Evolutionary conservation across 1,140 invertebrate genomes (phyloP).

Genomic region (Zophobas atratus): DNA sequence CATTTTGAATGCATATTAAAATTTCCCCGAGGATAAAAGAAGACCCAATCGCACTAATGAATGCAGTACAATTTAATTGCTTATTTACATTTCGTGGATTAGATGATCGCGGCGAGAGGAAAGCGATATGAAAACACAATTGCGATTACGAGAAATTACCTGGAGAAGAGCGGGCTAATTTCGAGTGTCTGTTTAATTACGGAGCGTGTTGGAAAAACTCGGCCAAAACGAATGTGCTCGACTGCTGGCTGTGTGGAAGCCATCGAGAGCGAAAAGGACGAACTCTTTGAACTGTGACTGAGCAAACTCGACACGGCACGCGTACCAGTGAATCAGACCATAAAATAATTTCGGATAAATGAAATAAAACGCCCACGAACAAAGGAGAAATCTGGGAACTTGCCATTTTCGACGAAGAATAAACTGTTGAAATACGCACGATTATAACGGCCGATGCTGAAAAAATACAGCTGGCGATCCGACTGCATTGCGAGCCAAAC

Average conservation of each 20-base stretch:
- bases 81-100: conserved; percentile 44
- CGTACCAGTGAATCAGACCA: conserved; percentile 23
- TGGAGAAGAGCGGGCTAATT: background rate
- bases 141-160: background rate
- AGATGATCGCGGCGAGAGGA: conserved; percentile 15
- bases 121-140: conserved; percentile 16
- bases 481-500: no score
- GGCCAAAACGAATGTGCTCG: background rate
- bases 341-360: conserved; percentile 32
- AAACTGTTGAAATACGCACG: background rate
- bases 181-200: background rate
- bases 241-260: background rate
- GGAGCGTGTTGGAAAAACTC: background rate
- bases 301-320: conserved; percentile 37
- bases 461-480: no score
- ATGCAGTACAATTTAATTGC: conserved; percentile 47
- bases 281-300: conserved; percentile 13
- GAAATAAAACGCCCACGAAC: conserved; percentile 21
- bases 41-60: conserved; percentile 30
- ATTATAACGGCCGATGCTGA: background rate
- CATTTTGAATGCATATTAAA: conserved; percentile 43
- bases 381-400: conserved; percentile 28
- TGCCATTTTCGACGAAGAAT: conserved; percentile 7
- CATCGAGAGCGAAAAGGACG: conserved; percentile 11
- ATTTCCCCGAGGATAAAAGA: conserved; percentile 38